Percentiles rank a stretch among this genome's conserved stretches.
These are phyloP conservation scores for Pimephales promelas DNA, from an alignment of 2,113 vertebrate species.

Conservation along the genomic window DNA sequence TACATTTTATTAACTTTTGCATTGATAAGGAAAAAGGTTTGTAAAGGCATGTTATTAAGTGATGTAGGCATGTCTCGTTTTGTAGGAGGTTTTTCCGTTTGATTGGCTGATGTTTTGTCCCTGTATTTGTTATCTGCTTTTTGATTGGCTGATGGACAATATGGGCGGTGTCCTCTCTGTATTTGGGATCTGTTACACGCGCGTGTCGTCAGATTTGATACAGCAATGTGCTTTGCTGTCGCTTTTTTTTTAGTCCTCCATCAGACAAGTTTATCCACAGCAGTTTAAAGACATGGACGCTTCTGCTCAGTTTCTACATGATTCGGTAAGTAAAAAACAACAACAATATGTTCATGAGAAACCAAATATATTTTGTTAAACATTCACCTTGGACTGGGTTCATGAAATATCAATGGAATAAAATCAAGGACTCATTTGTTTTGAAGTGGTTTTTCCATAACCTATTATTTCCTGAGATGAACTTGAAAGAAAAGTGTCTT, in stretches of 20 bases:
- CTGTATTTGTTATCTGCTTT: background rate
- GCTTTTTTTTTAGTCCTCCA: background rate
- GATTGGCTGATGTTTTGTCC: background rate
- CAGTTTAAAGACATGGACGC: slow-evolving; percentile 1
- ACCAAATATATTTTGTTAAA: background rate
- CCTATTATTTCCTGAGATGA: background rate
- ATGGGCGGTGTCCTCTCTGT: background rate
- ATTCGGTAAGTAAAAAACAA: slow-evolving; percentile 14
- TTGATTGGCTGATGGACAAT: background rate
- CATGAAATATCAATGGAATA: background rate
- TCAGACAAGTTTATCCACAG: background rate
- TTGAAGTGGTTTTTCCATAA: background rate
- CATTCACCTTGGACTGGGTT: background rate
- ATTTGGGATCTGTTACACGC: background rate
- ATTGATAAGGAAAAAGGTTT: background rate
- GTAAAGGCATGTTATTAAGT: background rate
- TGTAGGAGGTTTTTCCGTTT: background rate
- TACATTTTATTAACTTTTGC: background rate
- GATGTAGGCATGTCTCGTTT: background rate
- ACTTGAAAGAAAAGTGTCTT: background rate
- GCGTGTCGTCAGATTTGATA: slow-evolving; percentile 4
- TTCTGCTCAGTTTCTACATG: background rate
- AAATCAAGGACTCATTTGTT: background rate
- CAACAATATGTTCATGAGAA: background rate
- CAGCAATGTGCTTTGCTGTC: background rate